These are phyloP conservation scores for Vespertilio murinus DNA, from an alignment of 2,797 vertebrate genomes.

Conservation along the genomic window DNA sequence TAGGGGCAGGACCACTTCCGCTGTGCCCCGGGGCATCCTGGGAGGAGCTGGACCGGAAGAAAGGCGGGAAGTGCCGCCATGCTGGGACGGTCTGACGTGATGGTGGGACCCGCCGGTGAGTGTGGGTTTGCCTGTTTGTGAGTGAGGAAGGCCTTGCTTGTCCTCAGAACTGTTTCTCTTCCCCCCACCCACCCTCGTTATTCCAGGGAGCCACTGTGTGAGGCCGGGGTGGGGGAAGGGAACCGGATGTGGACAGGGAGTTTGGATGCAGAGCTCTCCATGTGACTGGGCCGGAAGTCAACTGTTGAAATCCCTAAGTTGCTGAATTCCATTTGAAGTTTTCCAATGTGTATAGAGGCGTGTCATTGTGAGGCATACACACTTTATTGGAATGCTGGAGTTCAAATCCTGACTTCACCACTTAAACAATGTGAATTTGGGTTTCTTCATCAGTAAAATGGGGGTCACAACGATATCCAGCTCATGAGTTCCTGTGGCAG, in stretches of 20 bases:
- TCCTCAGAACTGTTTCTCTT: no score
- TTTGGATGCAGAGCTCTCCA: background rate
- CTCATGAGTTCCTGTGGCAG: background rate
- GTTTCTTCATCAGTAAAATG: background rate
- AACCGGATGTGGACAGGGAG: accelerated
- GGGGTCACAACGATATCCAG: background rate
- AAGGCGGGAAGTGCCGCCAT: accelerated
- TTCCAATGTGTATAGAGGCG: background rate
- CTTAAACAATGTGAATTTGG: background rate
- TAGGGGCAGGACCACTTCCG: background rate
- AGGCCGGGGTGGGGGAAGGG: background rate
- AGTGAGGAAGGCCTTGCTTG: accelerated
- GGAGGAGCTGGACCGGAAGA: background rate
- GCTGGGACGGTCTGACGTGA: accelerated
- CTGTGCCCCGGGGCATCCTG: background rate
- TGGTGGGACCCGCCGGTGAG: accelerated
- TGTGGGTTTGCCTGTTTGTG: accelerated
- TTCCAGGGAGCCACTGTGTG: no score
- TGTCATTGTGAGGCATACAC: no score
- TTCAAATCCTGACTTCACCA: background rate
- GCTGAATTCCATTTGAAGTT: background rate
- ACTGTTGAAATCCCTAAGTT: background rate
- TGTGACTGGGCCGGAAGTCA: background rate
- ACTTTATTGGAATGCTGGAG: no score
- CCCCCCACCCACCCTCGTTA: no score